Evolutionary conservation across 2,113 vertebrate species (phyloP).

Genomic region (Carlito syrichta): DNA sequence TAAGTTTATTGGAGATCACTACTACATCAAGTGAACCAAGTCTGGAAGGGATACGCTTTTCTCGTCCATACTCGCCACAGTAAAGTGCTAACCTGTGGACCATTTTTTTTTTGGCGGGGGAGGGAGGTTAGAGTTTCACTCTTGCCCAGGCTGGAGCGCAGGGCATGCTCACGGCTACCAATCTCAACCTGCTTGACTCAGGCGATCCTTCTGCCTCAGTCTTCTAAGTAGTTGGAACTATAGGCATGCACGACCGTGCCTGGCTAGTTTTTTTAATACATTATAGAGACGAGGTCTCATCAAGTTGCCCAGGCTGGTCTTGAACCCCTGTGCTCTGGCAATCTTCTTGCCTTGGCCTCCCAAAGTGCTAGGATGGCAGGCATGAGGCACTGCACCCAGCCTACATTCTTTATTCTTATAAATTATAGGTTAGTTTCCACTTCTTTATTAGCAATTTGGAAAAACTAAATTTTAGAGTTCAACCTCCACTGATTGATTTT

Average conservation of each 20-base stretch:
- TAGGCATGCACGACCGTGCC: not conserved
- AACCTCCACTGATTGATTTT: not conserved
- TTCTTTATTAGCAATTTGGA: not conserved
- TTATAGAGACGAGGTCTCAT: not conserved
- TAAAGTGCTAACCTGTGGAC: accelerated
- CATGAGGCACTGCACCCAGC: not conserved
- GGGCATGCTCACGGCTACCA: not conserved
- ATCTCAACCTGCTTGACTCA: not conserved
- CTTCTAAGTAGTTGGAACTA: not conserved
- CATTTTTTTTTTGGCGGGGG: not conserved
- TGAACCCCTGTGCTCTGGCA: not conserved
- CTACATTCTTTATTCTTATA: not conserved
- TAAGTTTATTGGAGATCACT: not conserved
- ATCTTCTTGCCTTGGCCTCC: not conserved
- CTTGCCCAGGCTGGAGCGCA: not conserved
- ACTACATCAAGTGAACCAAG: not conserved
- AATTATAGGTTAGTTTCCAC: not conserved
- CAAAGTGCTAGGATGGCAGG: not conserved
- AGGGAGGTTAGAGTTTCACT: not conserved
- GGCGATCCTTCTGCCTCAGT: not conserved
- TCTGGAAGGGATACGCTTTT: accelerated
- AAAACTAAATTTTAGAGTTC: not conserved
- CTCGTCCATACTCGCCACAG: not conserved
- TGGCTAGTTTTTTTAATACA: not conserved
- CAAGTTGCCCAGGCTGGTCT: not conserved